Evolutionary conservation across 30 jellyfish, hydroid and myxozoan species (phyloP).

Genomic region (Aurelia sp.): DNA sequence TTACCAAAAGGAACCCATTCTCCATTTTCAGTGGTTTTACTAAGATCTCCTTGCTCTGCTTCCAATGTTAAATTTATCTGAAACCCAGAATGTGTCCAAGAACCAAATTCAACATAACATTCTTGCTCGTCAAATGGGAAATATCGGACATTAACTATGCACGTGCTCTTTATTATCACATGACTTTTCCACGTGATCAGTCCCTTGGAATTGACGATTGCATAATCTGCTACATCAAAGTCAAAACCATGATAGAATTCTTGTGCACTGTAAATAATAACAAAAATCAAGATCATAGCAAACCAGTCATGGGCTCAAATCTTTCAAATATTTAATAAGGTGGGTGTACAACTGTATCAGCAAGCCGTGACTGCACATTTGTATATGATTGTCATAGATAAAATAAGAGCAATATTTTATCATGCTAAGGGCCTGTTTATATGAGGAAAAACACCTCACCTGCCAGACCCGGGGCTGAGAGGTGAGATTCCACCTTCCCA

Average conservation of each 20-base stretch:
- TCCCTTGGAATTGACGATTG: constrained; percentile 55
- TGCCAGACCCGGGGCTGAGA: too few relatives aligned
- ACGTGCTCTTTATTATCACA: constrained; percentile 52
- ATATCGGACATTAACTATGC: constrained; percentile 56
- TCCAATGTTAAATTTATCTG: constrained; percentile 37
- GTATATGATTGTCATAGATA: too few relatives aligned
- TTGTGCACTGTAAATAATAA: constrained; percentile 53
- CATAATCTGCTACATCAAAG: constrained; percentile 43
- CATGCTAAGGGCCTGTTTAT: too few relatives aligned
- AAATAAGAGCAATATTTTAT: too few relatives aligned
- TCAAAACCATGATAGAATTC: constrained; percentile 73
- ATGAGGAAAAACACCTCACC: too few relatives aligned
- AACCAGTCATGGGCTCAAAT: too few relatives aligned
- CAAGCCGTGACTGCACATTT: too few relatives aligned
- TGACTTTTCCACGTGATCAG: constrained; percentile 50
- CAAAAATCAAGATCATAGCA: neutral
- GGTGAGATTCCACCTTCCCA: too few relatives aligned
- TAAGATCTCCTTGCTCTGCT: constrained; percentile 49
- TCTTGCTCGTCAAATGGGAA: constrained; percentile 77
- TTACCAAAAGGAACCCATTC: constrained; percentile 59
- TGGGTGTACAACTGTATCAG: too few relatives aligned
- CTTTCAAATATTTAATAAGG: too few relatives aligned
- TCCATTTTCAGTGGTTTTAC: constrained; percentile 50
- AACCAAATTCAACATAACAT: constrained; percentile 67
- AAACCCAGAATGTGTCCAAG: constrained; percentile 72